Conservation (phyloP, 2,113 vertebrate species). For the Carassius auratus region DNA sequence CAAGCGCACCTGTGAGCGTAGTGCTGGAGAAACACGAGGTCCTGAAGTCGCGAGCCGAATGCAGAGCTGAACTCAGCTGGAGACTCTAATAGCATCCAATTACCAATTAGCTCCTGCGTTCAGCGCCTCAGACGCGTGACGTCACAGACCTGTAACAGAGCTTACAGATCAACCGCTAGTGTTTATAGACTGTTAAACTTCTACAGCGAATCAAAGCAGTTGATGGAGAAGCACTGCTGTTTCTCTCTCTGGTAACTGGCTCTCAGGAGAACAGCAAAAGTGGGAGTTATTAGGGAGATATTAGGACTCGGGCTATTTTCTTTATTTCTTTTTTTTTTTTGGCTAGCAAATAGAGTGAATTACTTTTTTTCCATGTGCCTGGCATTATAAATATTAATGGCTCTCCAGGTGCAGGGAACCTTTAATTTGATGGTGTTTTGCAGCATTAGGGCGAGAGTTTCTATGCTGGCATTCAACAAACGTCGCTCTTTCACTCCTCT, state of each 20-base stretch:
- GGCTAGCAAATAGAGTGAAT: neutral
- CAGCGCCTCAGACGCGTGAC: neutral
- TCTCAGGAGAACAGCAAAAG: slow-evolving; percentile 73
- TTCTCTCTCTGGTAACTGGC: slow-evolving; percentile 58
- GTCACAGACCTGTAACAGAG: neutral
- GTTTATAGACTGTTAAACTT: slow-evolving; percentile 43
- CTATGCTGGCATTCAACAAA: neutral
- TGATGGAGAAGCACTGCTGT: slow-evolving; percentile 59
- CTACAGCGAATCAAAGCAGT: slow-evolving; percentile 51
- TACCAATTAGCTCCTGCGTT: neutral
- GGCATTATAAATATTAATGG: slow-evolving; percentile 56
- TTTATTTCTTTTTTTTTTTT: slow-evolving; percentile 60
- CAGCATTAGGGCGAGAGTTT: slow-evolving; percentile 37
- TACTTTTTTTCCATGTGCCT: slow-evolving; percentile 42
- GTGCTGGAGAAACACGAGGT: neutral
- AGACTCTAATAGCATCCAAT: slow-evolving; percentile 29
- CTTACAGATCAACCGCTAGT: neutral
- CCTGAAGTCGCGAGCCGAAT: neutral
- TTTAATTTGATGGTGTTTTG: slow-evolving; percentile 16
- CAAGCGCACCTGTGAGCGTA: neutral
- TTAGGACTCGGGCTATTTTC: slow-evolving; percentile 54
- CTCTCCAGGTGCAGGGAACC: slow-evolving; percentile 17
- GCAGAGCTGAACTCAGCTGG: slow-evolving; percentile 14
- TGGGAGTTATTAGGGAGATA: slow-evolving; percentile 73
- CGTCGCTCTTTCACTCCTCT: slow-evolving; percentile 49